These are phyloP conservation scores for Eumeta japonica DNA, from an alignment of 1,140 invertebrate species.

Conservation along the genomic window DNA sequence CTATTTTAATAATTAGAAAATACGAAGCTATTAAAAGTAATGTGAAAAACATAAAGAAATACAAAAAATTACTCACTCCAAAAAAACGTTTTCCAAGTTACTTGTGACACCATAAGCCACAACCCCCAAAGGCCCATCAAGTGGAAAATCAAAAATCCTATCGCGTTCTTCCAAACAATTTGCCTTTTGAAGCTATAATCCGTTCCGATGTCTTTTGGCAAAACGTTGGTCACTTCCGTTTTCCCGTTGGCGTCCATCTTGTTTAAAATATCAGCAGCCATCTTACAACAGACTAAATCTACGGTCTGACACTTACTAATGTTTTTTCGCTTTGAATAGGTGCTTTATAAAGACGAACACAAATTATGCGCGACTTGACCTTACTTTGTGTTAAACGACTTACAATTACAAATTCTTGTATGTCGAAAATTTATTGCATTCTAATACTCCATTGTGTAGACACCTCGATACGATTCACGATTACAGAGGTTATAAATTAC, in stretches of 20 bases:
- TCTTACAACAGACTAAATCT: no score
- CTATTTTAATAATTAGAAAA: slow-evolving; percentile 10
- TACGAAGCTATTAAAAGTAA: slow-evolving; percentile 1
- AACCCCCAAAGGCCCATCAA: slow-evolving; percentile 42
- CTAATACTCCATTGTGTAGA: no score
- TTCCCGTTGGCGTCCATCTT: background rate
- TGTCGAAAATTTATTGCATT: no score
- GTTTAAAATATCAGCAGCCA: no score
- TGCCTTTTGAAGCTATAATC: slow-evolving; percentile 54
- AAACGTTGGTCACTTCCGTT: background rate
- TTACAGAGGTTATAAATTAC: no score
- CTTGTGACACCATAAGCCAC: slow-evolving; percentile 17
- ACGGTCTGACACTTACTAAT: no score
- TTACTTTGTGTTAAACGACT: no score
- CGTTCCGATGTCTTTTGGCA: slow-evolving; percentile 35
- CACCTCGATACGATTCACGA: no score
- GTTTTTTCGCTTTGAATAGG: no score
- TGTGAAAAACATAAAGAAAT: background rate
- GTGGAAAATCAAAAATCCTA: slow-evolving; percentile 55
- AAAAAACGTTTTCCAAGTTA: slow-evolving; percentile 23
- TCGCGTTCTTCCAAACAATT: slow-evolving; percentile 56
- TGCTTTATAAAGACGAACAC: no score
- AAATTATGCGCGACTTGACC: no score
- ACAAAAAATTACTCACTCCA: slow-evolving; percentile 32
- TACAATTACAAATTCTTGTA: no score